Conservation (phyloP, 2,888 invertebrate genomes). For the Zeuzera pyrina region DNA sequence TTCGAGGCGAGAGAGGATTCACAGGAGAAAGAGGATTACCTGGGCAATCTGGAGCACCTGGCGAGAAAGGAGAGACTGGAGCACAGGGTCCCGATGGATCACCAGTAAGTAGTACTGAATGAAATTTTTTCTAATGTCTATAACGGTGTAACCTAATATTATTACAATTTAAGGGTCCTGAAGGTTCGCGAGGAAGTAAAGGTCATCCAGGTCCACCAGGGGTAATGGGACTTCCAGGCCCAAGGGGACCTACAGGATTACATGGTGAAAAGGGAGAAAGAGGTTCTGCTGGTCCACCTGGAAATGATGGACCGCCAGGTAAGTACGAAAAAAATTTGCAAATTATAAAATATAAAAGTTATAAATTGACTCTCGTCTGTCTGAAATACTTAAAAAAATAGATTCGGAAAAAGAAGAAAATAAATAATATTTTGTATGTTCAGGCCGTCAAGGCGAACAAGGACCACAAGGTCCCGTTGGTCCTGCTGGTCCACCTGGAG, state of each 20-base stretch:
- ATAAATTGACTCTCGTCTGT: background rate
- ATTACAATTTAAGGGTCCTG: constrained; percentile 66
- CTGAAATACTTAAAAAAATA: background rate
- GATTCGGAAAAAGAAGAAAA: background rate
- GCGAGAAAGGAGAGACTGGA: constrained; percentile 78
- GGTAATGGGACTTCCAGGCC: constrained; percentile 80
- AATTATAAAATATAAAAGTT: background rate
- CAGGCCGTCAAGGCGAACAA: constrained; percentile 81
- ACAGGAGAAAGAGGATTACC: constrained; percentile 82
- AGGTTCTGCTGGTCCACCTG: constrained; percentile 77
- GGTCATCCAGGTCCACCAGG: constrained; percentile 82
- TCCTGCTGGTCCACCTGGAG: constrained; percentile 83
- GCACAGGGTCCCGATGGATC: constrained; percentile 79
- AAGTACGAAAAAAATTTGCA: constrained; percentile 4
- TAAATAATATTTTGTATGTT: background rate
- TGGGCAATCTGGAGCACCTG: constrained; percentile 77
- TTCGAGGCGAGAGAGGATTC: constrained; percentile 79
- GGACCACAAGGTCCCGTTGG: constrained; percentile 85
- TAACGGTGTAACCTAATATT: background rate
- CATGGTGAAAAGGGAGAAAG: constrained; percentile 85
- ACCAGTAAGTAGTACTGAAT: constrained; percentile 56
- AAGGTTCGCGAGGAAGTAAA: constrained; percentile 78
- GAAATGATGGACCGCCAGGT: constrained; percentile 85
- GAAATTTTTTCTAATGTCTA: background rate
- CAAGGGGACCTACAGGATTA: constrained; percentile 76